phyloP scores from a whole-genome alignment of 2,888 invertebrate genomes.

The Acleris cristana region DNA sequence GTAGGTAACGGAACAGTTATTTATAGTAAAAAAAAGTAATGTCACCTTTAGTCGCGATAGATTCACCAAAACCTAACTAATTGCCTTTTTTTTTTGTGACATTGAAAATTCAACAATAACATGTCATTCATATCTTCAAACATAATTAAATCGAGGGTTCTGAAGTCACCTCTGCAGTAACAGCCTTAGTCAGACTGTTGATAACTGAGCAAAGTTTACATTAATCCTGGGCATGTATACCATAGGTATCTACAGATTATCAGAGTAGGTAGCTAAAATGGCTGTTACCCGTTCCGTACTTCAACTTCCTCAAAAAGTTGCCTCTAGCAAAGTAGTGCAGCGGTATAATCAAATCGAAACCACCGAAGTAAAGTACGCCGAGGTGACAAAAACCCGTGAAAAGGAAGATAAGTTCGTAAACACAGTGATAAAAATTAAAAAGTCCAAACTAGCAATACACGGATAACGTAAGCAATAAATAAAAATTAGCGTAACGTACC shows the following conservation, averaged over 20 bases:
- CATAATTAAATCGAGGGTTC: neutral
- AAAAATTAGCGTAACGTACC: constrained; percentile 39
- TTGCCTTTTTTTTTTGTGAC: neutral
- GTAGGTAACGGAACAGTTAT: constrained; percentile 44
- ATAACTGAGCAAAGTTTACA: neutral
- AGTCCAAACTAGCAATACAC: constrained; percentile 71
- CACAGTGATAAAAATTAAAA: constrained; percentile 60
- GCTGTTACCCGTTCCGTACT: no score
- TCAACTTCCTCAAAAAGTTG: no score
- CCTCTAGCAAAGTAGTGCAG: no score
- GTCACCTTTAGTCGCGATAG: constrained; percentile 31
- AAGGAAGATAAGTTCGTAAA: constrained; percentile 45
- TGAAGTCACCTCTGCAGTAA: constrained; percentile 6
- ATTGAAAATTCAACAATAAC: neutral
- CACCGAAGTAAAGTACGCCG: constrained; percentile 10
- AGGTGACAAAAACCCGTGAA: constrained; percentile 28
- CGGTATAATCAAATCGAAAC: no score
- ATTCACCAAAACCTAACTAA: constrained; percentile 8
- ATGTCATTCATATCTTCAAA: neutral
- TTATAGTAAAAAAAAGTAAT: constrained; percentile 35
- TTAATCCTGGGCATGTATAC: neutral
- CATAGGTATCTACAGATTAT: neutral
- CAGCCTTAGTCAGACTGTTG: neutral
- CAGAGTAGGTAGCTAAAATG: neutral
- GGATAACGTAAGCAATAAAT: constrained; percentile 52